These are phyloP conservation scores for Coremacera marginata DNA, from an alignment of 2,888 invertebrate genomes.

Conservation along the genomic window DNA sequence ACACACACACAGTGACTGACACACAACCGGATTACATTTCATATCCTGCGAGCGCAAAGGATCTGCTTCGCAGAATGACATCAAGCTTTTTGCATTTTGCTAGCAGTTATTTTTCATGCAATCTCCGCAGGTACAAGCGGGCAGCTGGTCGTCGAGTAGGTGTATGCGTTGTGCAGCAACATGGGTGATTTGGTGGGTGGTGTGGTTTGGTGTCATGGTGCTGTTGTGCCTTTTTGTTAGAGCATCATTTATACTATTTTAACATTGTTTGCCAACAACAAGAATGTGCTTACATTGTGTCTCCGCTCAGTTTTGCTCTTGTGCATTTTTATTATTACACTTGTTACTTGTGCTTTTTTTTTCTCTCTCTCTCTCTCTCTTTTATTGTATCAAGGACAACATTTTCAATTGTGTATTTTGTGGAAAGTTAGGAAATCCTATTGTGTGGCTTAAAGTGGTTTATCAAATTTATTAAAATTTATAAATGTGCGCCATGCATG, in stretches of 20 bases:
- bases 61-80: not conserved
- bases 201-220: not conserved
- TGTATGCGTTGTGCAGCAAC: not conserved
- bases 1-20: not conserved
- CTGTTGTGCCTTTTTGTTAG: constrained; percentile 15
- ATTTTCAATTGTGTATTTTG: constrained; percentile 18
- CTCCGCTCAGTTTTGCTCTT: not conserved
- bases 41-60: constrained; percentile 18
- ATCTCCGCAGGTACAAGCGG: not conserved
- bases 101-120: not conserved
- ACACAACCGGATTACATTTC: constrained; percentile 33
- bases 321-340: not conserved
- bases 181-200: not conserved
- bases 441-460: constrained; percentile 15
- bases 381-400: not conserved
- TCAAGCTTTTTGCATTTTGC: constrained; percentile 10
- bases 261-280: not conserved
- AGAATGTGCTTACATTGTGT: too few relatives aligned
- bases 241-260: not conserved
- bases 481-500: too few relatives aligned
- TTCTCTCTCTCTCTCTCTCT: too few relatives aligned
- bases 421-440: constrained; percentile 8
- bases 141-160: not conserved
- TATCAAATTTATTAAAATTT: not conserved
- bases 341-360: not conserved